Conservation (phyloP, 2,113 vertebrate species). For the Syrmaticus mikado region DNA sequence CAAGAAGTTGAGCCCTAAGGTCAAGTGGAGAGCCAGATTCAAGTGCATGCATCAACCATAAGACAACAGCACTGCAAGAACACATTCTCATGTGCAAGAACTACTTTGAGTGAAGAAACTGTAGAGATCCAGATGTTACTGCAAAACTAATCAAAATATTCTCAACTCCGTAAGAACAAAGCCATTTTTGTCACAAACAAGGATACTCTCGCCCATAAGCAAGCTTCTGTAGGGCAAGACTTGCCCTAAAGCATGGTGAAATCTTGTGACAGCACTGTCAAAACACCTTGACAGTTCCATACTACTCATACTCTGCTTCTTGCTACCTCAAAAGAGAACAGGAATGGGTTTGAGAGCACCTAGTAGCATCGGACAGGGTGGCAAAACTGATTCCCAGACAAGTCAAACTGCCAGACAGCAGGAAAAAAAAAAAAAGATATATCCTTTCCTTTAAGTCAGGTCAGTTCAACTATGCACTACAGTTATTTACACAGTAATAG, state of each 20-base stretch:
- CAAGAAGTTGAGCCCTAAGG: neutral
- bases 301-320: too few species aligned
- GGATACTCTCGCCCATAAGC: neutral
- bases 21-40: neutral
- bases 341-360: neutral
- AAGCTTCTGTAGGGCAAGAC: neutral
- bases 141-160: neutral
- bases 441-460: neutral
- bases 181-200: neutral
- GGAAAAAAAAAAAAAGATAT: neutral
- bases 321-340: neutral
- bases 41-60: neutral
- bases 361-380: fast-evolving
- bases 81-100: neutral
- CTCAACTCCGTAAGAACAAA: neutral
- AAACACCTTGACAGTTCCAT: neutral
- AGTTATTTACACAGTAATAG: neutral
- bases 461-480: neutral
- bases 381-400: neutral
- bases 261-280: neutral
- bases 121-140: neutral
- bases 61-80: neutral
- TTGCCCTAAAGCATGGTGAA: neutral
- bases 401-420: neutral
- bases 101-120: neutral